A percentile compares a stretch with the other conserved stretches of the same genome.
Conservation (phyloP, 2,113 vertebrate species). For the Cryptomyrus ogoouensis region DNA sequence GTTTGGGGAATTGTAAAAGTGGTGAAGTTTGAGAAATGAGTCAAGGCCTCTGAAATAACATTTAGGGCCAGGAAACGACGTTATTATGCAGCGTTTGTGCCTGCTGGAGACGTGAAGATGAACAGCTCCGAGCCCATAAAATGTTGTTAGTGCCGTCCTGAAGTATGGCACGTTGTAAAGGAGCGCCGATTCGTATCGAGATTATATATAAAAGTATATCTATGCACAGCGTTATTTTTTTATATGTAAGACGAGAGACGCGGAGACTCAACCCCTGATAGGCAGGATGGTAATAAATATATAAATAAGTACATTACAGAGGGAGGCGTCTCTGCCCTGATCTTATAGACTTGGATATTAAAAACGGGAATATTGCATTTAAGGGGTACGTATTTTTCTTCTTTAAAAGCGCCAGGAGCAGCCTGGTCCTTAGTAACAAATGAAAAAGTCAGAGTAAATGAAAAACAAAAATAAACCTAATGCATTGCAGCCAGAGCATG, state of each 20-base stretch:
- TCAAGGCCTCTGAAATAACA: constrained; percentile 96
- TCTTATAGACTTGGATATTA: constrained; percentile 77
- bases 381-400: constrained; percentile 47
- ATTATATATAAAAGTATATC: constrained; percentile 77
- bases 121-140: constrained; percentile 96
- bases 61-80: constrained; percentile 98
- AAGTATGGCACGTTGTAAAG: constrained; percentile 99
- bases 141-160: constrained; percentile 95
- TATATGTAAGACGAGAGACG: constrained; percentile 62
- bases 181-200: constrained; percentile 94
- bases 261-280: constrained; percentile 50
- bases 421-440: constrained; percentile 48
- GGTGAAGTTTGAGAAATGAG: constrained; percentile 99
- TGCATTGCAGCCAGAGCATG: constrained; percentile 34
- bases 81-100: constrained; percentile 98
- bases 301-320: constrained; percentile 75
- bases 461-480: constrained; percentile 50
- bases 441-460: constrained; percentile 59
- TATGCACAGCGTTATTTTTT: constrained; percentile 73
- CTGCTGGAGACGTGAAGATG: constrained; percentile 97
- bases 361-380: constrained; percentile 75
- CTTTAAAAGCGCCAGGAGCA: constrained; percentile 37
- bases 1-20: constrained; percentile 99
- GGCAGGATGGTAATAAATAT: constrained; percentile 58
- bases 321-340: constrained; percentile 70